These are phyloP conservation scores for Erythrocebus patas DNA, from an alignment of 2,113 vertebrate genomes.

Conservation along the genomic window DNA sequence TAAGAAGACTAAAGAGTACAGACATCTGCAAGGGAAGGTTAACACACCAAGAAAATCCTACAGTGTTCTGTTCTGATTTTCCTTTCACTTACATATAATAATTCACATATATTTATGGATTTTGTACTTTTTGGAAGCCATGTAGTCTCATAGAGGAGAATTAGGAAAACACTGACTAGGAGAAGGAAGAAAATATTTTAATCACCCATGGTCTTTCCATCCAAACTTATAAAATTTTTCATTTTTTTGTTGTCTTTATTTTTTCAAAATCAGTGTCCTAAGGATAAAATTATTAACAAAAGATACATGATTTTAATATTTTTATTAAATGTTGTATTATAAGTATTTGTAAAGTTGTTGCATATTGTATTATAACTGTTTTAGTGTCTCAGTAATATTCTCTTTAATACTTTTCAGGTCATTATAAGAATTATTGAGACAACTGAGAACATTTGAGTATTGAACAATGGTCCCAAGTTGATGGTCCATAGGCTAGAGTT, in stretches of 20 bases:
- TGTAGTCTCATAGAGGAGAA: neutral
- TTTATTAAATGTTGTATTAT: neutral
- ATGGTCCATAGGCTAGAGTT: neutral
- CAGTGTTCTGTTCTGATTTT: neutral
- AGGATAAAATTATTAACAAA: neutral
- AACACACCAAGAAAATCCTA: neutral
- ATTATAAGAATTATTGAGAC: neutral
- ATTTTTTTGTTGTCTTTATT: neutral
- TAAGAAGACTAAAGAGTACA: neutral
- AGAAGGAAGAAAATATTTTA: neutral
- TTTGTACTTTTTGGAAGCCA: neutral
- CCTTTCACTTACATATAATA: neutral
- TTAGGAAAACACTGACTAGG: neutral
- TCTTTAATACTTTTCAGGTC: neutral
- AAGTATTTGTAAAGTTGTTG: neutral
- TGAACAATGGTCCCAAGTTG: neutral
- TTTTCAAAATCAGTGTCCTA: neutral
- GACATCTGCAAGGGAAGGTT: neutral
- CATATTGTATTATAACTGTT: neutral
- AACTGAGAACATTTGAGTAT: neutral
- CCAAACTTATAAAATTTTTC: neutral
- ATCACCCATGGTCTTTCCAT: neutral
- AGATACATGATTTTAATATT: neutral
- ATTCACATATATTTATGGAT: neutral
- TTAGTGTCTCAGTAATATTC: neutral